A percentile compares a stretch with the other conserved stretches of the same genome.
These are phyloP conservation scores for Drosophila limbata DNA, from an alignment of 2,888 invertebrate genomes.

Conservation along the genomic window DNA sequence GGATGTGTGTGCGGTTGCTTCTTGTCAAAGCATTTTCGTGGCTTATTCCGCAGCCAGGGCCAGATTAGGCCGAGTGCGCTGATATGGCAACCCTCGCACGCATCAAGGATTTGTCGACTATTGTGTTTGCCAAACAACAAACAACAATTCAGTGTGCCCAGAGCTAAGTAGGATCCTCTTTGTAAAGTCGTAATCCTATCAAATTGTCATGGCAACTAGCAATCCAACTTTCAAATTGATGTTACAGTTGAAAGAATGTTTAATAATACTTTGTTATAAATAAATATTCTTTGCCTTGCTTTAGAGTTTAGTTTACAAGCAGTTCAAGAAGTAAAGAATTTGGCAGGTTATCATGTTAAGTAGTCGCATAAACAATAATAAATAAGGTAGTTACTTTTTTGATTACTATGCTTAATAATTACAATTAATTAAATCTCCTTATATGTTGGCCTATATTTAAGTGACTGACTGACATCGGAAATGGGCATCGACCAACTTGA, in stretches of 20 bases:
- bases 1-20: slow-evolving; percentile 21
- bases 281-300: neutral
- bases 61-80: slow-evolving; percentile 36
- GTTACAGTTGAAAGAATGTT: neutral
- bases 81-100: slow-evolving; percentile 41
- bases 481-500: slow-evolving; percentile 3
- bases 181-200: neutral
- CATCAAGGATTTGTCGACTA: slow-evolving; percentile 25
- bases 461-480: slow-evolving; percentile 11
- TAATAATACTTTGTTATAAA: neutral
- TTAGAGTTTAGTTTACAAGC: too few relatives aligned
- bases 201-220: slow-evolving; percentile 6
- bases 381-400: too few relatives aligned
- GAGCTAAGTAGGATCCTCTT: slow-evolving; percentile 15
- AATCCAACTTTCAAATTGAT: neutral
- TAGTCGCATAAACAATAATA: too few relatives aligned
- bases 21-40: slow-evolving; percentile 59
- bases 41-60: slow-evolving; percentile 35
- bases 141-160: slow-evolving; percentile 19
- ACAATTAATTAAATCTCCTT: too few relatives aligned
- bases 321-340: neutral
- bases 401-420: too few relatives aligned
- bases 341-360: neutral
- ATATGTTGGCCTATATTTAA: neutral
- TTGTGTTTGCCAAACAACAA: slow-evolving; percentile 1